Conservation (phyloP, 2,797 vertebrate genomes). For the Momotus momota region DNA sequence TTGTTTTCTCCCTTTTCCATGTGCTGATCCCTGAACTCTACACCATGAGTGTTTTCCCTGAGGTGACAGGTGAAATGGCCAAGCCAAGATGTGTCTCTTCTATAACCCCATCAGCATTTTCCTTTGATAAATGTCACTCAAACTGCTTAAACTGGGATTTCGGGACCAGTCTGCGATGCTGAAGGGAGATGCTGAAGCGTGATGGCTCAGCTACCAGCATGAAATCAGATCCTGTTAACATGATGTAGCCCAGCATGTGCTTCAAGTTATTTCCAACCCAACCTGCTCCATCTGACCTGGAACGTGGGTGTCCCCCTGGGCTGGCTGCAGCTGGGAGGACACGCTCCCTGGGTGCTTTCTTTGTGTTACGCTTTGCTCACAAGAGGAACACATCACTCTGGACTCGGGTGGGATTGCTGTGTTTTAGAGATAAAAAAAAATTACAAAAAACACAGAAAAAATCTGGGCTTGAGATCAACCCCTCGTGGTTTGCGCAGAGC, state of each 20-base stretch:
- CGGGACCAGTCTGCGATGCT: neutral
- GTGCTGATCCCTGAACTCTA: neutral
- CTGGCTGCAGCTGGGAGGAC: neutral
- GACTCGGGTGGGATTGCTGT: rapidly evolving
- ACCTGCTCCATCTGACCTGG: neutral
- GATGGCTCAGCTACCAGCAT: neutral
- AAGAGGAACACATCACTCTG: neutral
- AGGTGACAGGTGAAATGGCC: neutral
- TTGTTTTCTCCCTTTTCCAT: neutral
- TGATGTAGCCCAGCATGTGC: rapidly evolving
- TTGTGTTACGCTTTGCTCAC: neutral
- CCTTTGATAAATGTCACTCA: neutral
- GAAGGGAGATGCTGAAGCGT: neutral
- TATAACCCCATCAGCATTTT: neutral
- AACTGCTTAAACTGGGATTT: neutral
- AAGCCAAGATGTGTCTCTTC: neutral
- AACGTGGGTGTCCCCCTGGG: rapidly evolving
- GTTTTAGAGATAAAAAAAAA: neutral
- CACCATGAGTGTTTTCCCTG: rapidly evolving
- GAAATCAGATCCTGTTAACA: rapidly evolving
- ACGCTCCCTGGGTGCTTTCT: rapidly evolving
- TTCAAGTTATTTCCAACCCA: neutral
- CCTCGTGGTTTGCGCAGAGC: neutral
- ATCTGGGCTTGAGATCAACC: neutral
- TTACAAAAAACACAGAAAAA: neutral